Percentiles rank a stretch among this genome's conserved stretches.
These are phyloP conservation scores for Orchestia grillus DNA, from an alignment of 1,140 invertebrate species.

Conservation along the genomic window DNA sequence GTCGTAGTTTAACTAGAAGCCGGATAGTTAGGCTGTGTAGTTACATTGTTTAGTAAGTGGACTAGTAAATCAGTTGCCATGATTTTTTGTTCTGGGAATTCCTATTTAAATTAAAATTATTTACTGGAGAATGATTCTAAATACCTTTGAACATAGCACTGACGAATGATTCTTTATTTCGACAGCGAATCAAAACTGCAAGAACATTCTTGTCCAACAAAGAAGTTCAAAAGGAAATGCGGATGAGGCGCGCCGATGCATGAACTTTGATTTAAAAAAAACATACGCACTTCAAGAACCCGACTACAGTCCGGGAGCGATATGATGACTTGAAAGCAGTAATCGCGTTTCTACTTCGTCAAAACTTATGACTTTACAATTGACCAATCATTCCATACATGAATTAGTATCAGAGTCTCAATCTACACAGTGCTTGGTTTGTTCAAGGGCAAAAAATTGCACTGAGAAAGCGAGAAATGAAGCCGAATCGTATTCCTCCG, in stretches of 20 bases:
- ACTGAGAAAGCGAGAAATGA: background rate
- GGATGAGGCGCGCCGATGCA: background rate
- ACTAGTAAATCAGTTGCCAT: too few relatives aligned
- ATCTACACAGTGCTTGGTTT: background rate
- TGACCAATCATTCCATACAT: conserved; percentile 37
- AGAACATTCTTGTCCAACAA: background rate
- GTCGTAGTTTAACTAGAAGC: too few relatives aligned
- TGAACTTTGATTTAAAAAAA: background rate
- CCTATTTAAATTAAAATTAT: too few relatives aligned
- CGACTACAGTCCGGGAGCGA: background rate
- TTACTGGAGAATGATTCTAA: background rate
- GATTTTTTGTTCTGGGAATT: too few relatives aligned
- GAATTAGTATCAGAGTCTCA: conserved; percentile 23
- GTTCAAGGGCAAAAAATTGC: background rate
- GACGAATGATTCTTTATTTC: background rate
- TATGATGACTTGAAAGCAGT: background rate
- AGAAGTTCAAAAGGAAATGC: background rate
- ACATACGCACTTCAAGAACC: background rate
- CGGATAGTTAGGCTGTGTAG: too few relatives aligned
- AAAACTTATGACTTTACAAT: background rate
- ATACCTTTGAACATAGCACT: background rate
- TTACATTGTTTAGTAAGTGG: too few relatives aligned
- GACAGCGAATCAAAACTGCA: background rate
- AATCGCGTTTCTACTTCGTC: background rate
- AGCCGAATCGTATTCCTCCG: background rate